phyloP scores from a whole-genome alignment of 2,797 vertebrate species.

The Rhodeus uyekii region DNA sequence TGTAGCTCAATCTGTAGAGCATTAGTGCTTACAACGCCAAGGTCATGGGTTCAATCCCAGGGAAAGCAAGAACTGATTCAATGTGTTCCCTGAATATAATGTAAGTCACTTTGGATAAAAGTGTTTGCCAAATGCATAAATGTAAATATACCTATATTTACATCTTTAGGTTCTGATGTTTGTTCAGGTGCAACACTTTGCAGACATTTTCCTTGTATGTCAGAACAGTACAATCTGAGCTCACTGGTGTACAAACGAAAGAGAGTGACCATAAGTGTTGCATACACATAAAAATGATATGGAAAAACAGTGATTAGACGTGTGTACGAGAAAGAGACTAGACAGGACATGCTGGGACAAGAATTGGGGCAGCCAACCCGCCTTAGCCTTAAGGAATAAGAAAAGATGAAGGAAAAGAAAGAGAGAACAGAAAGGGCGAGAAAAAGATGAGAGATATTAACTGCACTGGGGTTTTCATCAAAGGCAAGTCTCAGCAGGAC shows the following conservation, averaged over 20 bases:
- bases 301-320: background rate
- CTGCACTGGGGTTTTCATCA: constrained; percentile 55
- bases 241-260: background rate
- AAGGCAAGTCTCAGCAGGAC: constrained; percentile 54
- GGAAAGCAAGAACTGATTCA: no score
- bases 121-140: no score
- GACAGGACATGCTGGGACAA: constrained; percentile 47
- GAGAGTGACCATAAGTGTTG: background rate
- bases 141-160: background rate
- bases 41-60: no score
- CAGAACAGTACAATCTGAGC: background rate
- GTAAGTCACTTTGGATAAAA: no score
- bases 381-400: constrained; percentile 48
- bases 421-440: constrained; percentile 12
- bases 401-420: constrained; percentile 31
- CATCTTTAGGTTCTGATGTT: background rate
- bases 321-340: constrained; percentile 3
- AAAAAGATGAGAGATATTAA: constrained; percentile 43
- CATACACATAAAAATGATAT: background rate
- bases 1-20: no score
- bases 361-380: constrained; percentile 25
- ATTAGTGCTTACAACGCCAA: no score
- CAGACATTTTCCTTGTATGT: background rate
- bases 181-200: background rate
- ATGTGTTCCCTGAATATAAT: no score